Percentiles rank a stretch among this genome's conserved stretches.
Conservation (phyloP, 2,888 invertebrate genomes). For the Xestia c-nigrum region DNA sequence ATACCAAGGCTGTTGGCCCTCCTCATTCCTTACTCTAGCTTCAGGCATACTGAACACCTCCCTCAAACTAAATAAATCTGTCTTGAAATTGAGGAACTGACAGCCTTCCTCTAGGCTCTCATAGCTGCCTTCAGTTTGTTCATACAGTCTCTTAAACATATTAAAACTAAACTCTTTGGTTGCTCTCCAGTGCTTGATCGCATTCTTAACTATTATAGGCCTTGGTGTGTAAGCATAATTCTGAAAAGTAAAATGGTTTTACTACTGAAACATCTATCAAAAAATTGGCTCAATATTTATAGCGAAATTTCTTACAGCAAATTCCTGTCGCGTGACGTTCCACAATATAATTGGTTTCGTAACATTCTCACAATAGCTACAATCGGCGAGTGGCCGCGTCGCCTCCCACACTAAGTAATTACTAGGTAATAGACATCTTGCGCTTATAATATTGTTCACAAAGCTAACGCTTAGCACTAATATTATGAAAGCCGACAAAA, state of each 20-base stretch:
- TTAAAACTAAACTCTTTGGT: conserved; percentile 92
- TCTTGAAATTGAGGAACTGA: conserved; percentile 96
- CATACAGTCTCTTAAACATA: conserved; percentile 93
- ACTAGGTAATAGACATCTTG: conserved; percentile 95
- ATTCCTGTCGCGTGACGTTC: conserved; percentile 93
- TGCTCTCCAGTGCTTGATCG: conserved; percentile 94
- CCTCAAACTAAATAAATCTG: conserved; percentile 93
- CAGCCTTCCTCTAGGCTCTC: conserved; percentile 95
- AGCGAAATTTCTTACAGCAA: conserved; percentile 85
- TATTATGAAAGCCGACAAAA: conserved; percentile 72
- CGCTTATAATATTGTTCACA: conserved; percentile 86
- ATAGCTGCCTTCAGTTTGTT: conserved; percentile 92
- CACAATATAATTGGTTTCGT: conserved; percentile 92
- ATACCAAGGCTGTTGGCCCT: conserved; percentile 95
- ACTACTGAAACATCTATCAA: conserved; percentile 18
- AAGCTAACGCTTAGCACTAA: conserved; percentile 74
- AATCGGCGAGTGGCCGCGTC: conserved; percentile 95
- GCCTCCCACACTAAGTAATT: conserved; percentile 97
- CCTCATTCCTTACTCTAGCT: conserved; percentile 91
- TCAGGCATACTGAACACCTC: conserved; percentile 95
- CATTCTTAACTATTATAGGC: conserved; percentile 95
- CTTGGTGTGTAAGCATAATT: conserved; percentile 94
- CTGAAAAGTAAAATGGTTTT: conserved; percentile 69
- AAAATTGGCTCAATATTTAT: conserved; percentile 37
- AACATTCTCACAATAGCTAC: conserved; percentile 94